Evolutionary conservation across 2,113 vertebrate species (phyloP), one percentile per base, ranked within the genome.

Genomic region (Ancistrus triradiatus): DNA sequence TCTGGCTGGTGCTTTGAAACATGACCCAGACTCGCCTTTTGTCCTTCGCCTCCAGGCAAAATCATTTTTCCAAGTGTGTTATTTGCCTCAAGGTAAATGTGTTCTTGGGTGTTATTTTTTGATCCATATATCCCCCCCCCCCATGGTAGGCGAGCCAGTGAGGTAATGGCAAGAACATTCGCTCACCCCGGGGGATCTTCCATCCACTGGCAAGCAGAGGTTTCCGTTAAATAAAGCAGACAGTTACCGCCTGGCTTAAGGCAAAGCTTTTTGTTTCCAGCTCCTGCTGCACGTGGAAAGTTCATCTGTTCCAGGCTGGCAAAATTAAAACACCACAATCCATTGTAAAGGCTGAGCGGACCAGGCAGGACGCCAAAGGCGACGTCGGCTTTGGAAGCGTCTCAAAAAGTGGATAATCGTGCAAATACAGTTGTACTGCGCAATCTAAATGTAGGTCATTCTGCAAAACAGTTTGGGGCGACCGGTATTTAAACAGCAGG

Each of bases 1-100:
- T 58, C 24, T 58, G 11, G 31, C 31, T 40, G 7, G 21, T 21
- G 19, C 31, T 48, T 40, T 58, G 44, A 66, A 58, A 40, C 31
- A 66, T 50, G 7, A 42, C 44, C 31, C 9, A 25, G 28, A 56
- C n/a, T 48, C 46, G 33, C n/a, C 10, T 19, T 2, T 6, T 49
- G 53, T 17, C 53, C 53, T 66, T 66, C 15, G 19, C 15, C 63
- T 57, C 11, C 63, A 37, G 43, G 63, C 43, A 18, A 57, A 38
- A 38, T 17, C 43, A 24, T 57, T 58, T 57, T 2, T 14, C 38
- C 17, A 43, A 27, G 33, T n/a, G 13, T 8, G 15, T 44, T 38
- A 25, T 57, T 33, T 49, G 31, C 25, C 52, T 58, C 22, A 42
- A 38, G 52, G 28, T 48, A 38, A 57, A 57, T 19, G n/a, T 48